Base-by-base conservation (phyloP, 2,797 vertebrate genomes). In the Coilia nasus region DNA sequence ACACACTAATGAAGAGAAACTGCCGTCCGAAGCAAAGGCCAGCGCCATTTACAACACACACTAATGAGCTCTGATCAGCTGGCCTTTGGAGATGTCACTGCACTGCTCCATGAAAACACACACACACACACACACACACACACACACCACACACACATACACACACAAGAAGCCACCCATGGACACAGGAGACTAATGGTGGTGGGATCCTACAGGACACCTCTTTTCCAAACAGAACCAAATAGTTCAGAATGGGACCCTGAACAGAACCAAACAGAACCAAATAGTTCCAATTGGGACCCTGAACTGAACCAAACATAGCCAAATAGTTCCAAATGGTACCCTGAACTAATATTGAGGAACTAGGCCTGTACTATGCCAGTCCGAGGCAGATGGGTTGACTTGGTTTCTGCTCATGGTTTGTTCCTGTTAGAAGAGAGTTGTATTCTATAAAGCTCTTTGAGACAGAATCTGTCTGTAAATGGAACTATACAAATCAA, bases 51-150 rank as follows among this genome's bases (percentile, higher is more conserved):
- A 75, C 67, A 35, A 75, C 67, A 31, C 28, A 1, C 28, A 41
- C 67, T 75, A 28, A 75, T 15, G 25, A 75, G 67, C 15, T 5
- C 14, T 19, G 28, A 75, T 75, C 28, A 41, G 28, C 12, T 19
- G 67, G 14, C 67, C 28, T 35, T 17, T 17, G 67, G 28, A 19
- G 25, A 14, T 35, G 67, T 31, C 67, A 75, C 17, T 35, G 67
- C 28, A 75, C 19, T 4, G 12, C 60, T 21, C 25, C 25, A 28
- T 17, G 4, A 9, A 64, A 5, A 19, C 54, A 59, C 50, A 31
- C 93, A 95, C 93, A 94, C 93, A 92, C 92, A 88, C 59, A 87
- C 57, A 59, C 57, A 59, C 57, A 60, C 57, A 60, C 5, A 60
- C 19, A 60, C 5, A 60, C 57, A 60, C 57, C 50, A 54, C 50